Conservation (phyloP, 2,113 vertebrate species). For the Anhinga anhinga region DNA sequence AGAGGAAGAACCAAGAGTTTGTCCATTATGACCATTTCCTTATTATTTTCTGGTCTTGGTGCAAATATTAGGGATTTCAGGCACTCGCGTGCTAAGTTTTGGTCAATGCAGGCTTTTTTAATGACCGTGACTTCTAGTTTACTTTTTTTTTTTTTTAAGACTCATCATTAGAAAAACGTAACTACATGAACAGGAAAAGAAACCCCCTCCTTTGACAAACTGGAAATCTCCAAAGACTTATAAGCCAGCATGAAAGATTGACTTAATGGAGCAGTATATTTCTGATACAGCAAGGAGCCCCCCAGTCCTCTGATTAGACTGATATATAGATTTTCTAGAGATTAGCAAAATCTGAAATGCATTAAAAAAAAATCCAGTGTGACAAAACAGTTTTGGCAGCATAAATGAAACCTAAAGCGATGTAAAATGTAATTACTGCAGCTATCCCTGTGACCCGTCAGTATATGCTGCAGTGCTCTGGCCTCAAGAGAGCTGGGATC, state of each 20-base stretch:
- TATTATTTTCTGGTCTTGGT: not conserved
- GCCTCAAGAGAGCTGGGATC: constrained; percentile 14
- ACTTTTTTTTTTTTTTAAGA: not conserved
- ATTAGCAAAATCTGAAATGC: constrained; percentile 67
- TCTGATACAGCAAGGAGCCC: constrained; percentile 51
- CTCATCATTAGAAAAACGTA: constrained; percentile 6
- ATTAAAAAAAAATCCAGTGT: constrained; percentile 62
- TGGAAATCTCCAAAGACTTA: constrained; percentile 56
- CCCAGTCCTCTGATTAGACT: constrained; percentile 55
- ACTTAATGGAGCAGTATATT: constrained; percentile 65
- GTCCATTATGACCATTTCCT: not conserved
- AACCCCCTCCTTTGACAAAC: constrained; percentile 30
- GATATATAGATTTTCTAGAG: constrained; percentile 57
- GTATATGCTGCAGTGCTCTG: not conserved
- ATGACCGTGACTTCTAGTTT: not conserved
- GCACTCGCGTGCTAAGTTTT: not conserved
- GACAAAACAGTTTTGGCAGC: constrained; percentile 66
- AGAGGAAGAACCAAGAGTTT: not conserved
- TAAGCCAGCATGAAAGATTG: constrained; percentile 59
- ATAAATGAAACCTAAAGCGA: constrained; percentile 56
- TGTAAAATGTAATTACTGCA: constrained; percentile 63
- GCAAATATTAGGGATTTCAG: not conserved
- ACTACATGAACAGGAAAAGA: not conserved
- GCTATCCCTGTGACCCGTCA: constrained; percentile 14
- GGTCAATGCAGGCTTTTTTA: not conserved